phyloP scores from a whole-genome alignment of 64 coral and sea anemone genomes.

The Dendronephthya gigantea region DNA sequence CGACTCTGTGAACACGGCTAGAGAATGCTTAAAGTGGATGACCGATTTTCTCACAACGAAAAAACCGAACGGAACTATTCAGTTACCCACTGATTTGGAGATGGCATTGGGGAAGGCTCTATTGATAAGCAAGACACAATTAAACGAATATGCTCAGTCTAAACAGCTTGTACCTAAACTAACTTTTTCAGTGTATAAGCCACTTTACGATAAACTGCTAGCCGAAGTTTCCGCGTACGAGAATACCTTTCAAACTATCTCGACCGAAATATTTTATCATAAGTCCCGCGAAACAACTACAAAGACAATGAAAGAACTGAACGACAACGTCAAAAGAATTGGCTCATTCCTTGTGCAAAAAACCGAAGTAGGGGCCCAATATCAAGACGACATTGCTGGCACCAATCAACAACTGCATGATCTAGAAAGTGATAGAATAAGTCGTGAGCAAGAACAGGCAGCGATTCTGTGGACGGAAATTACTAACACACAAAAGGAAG shows the following conservation, averaged over 20 bases:
- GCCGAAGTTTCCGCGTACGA: conserved; percentile 25
- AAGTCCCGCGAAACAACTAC: conserved; percentile 17
- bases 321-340: conserved; percentile 37
- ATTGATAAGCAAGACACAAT: conserved; percentile 30
- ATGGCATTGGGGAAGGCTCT: conserved; percentile 34
- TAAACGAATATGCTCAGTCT: conserved; percentile 39
- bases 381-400: conserved; percentile 39
- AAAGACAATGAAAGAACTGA: conserved; percentile 22
- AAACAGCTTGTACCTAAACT: conserved; percentile 21
- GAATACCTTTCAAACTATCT: background rate
- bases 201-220: conserved; percentile 29
- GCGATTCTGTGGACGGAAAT: conserved; percentile 21
- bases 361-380: conserved; percentile 30
- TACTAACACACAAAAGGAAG: background rate
- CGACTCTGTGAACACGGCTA: background rate
- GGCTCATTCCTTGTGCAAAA: conserved; percentile 30
- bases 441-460: conserved; percentile 27
- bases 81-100: background rate
- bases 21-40: conserved; percentile 30
- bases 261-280: conserved; percentile 20
- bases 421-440: conserved; percentile 33
- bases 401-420: conserved; percentile 37
- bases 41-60: background rate
- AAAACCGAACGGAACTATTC: background rate
- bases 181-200: conserved; percentile 27